Conservation (phyloP, 2,888 invertebrate genomes). For the Glaucopsyche alexis region DNA sequence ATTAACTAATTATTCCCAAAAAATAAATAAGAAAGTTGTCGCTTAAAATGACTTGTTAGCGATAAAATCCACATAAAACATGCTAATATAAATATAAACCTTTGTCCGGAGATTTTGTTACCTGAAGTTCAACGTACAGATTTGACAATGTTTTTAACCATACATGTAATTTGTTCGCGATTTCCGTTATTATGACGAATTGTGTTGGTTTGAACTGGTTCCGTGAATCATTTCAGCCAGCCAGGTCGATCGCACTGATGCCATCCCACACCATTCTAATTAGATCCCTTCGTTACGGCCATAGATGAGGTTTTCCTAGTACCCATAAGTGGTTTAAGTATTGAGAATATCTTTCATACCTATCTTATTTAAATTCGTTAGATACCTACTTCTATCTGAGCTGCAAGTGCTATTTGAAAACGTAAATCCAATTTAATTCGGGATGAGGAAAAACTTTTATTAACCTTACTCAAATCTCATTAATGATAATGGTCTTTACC, state of each 20-base stretch:
- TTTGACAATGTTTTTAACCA: conserved; percentile 14
- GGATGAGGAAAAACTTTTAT: too few relatives aligned
- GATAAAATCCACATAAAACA: not conserved
- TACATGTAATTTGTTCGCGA: not conserved
- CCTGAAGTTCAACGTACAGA: conserved; percentile 13
- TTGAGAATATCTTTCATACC: too few relatives aligned
- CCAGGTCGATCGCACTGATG: conserved; percentile 16
- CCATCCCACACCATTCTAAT: conserved; percentile 5
- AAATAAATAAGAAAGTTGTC: not conserved
- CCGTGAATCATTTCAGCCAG: not conserved
- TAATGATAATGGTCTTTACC: too few relatives aligned
- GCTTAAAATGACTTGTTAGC: not conserved
- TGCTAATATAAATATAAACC: too few relatives aligned
- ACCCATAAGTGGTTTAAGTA: too few relatives aligned
- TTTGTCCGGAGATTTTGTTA: not conserved
- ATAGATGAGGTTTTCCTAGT: not conserved
- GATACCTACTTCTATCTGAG: not conserved
- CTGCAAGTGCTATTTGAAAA: not conserved
- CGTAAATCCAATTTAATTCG: not conserved
- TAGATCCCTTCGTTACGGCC: not conserved
- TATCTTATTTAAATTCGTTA: not conserved
- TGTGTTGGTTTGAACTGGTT: conserved; percentile 23
- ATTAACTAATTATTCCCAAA: not conserved
- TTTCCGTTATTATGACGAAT: conserved; percentile 2
- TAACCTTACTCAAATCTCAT: too few relatives aligned